Base-by-base conservation (phyloP, 53 echinoderm and acorn worm species). In the Echinarachnius parma region DNA sequence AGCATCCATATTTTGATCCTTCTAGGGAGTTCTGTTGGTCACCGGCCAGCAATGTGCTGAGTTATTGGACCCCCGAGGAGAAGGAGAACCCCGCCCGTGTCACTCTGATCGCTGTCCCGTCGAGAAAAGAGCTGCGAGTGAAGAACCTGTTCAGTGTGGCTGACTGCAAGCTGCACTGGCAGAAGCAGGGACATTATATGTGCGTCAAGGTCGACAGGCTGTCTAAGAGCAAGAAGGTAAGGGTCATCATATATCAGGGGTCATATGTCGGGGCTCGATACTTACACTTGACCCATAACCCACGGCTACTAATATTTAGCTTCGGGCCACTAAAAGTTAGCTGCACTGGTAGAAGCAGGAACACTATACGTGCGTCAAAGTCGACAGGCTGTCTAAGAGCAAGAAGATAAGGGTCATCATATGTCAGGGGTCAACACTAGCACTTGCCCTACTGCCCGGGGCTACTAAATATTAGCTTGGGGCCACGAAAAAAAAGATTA, bases 21-120 rank as follows among this genome's bases (percentile, higher is more conserved):
- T n/a, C n/a, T n/a, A 98, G 98, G 86, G 98, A 98, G 58, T 98
- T 98, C 64, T 78, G 62, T 56, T 98, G 98, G 98, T 98, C 98
- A 16, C 91, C 92, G 3, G 87, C 87, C 3, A 88, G 89, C 32
- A 87, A 86, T 57, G 60, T 86, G 53, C 54, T 92, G 15, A 79
- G 88, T 31, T 92, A 92, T 77, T 88, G 91, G 98, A 86, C 86
- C 1, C 98, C 98, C 0, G 98, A 98, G 66, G 86, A 82, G 61
- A 88, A 83, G 50, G 98, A 98, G 75, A 98, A 79, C 42, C 98
- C 98, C 1, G 98, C 98, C 21, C 54, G 98, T 35, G 98, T 98
- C 30, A 98, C 98, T 11, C 77, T 98, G 31, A 82, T 98, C 3
- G 98, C 92, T 34, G 77, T 98, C 21, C 98, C 98, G n/a, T 88